Evolutionary conservation across 1,140 invertebrate genomes (phyloP), one percentile per base, ranked within the genome.

Genomic region (Matsumurasca onukii): DNA sequence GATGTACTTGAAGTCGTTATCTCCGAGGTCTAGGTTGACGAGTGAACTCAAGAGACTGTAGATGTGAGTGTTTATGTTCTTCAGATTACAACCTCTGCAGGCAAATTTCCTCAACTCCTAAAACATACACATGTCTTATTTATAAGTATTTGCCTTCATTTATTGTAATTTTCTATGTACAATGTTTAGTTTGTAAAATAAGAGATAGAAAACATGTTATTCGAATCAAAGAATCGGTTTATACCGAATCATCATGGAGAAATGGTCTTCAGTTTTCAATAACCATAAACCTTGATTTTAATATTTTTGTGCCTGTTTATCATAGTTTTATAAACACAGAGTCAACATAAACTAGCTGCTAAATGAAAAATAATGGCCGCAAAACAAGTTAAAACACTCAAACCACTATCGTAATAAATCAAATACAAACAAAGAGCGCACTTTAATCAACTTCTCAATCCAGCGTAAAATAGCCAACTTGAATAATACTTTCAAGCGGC

Each of bases 1-100:
- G 55, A 94, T 78, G 78, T 91, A 91, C 78, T 90, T 89, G 73
- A 94, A 89, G 71, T 85, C 78, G 75, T 94, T 94, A 75, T 90
- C 82, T 48, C 90, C 88, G 72, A 94, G 81, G 79, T 92, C 90
- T 66, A 94, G 80, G 73, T 86, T 83, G 71, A 84, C 84, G 67
- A 91, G 78, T 72, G 85, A 85, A 68, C 88, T 82, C 69, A 90
- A 83, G 70, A 90, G 82, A 77, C 89, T 87, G 79, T 90, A 93
- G 72, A 91, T 84, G 75, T 89, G 86, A 9, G 87, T 87, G 79
- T 93, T 91, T 73, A 93, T 87, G 75, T 87, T 85, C 75, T 83
- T 82, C 69, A 93, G 76, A 48, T 85, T 81, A 77, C 90, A 92
- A 67, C 82, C 79, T 71, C 89, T 82, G 76, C 90, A 91, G 75